These are phyloP conservation scores for Lasiurus cinereus DNA, from an alignment of 2,113 vertebrate genomes.

Conservation along the genomic window DNA sequence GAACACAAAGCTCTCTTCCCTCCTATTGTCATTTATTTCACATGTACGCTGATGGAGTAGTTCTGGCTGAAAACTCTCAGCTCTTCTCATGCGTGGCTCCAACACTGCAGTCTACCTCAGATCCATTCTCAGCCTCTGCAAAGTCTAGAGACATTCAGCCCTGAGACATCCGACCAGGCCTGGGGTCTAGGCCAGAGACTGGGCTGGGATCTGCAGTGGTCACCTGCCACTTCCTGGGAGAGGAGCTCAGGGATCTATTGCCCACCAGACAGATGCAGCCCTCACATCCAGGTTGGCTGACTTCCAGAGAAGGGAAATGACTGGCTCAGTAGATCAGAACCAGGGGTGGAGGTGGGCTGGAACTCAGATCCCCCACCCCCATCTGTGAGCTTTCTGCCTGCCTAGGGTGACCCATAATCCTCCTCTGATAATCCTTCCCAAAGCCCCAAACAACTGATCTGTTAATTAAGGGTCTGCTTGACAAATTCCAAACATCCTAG, in stretches of 20 bases:
- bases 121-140: neutral
- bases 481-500: constrained; percentile 44
- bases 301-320: no score
- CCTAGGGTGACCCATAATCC: neutral
- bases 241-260: neutral
- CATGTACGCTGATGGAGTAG: neutral
- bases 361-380: neutral
- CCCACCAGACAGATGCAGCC: neutral
- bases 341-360: neutral
- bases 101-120: neutral
- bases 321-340: neutral
- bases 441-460: constrained; percentile 27
- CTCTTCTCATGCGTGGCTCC: neutral
- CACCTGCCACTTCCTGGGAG: neutral
- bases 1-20: neutral
- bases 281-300: neutral
- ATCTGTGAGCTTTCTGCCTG: neutral
- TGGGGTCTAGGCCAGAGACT: neutral
- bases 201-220: neutral
- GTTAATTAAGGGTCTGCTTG: constrained; percentile 47
- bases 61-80: neutral
- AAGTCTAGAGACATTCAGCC: neutral
- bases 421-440: constrained; percentile 24
- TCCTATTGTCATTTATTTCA: neutral
- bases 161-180: neutral